Evolutionary conservation across 2,888 invertebrate species (phyloP), one percentile per base, ranked within the genome.

Genomic region (Xestia sexstrigata): DNA sequence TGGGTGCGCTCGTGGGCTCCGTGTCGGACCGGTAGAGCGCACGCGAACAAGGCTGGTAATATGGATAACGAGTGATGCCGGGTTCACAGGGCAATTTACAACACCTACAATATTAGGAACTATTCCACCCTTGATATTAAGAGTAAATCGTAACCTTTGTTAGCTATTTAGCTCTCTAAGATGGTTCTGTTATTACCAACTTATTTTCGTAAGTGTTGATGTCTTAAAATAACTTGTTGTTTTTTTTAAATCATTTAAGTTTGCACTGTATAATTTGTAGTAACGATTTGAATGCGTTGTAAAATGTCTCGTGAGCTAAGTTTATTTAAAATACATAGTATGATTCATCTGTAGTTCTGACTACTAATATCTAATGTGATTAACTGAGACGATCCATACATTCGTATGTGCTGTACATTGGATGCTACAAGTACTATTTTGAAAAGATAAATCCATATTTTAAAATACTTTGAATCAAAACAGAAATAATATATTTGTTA

Each of bases 11-110:
- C 66, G 87, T 92, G 73, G 92, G 91, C 13, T 92, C 94, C 47
- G 89, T 93, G 67, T 90, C 95, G 2, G 96, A 96, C 84, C 95
- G 96, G 80, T 95, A 92, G 88, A 26, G 87, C 68, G 58, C 68
- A 15, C 17, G 74, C 70, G 67, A 70, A 81, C 79, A 82, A 88
- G 83, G 80, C 84, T 85, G 84, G 81, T 74, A 20, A 79, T 69
- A 83, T 63, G 88, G 89, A 82, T 66, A 78, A 70, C 52, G 83
- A 85, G 76, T 70, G 75, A 77, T 69, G 80, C 76, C 67, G 67
- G 45, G 67, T 70, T 81, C 81, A 82, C 81, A 70, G 67, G 84
- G 47, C 85, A 83, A 39, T 82, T 88, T 83, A 88, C 89, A 89
- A 88, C 87, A 70, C 69, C 55, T 75, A 62, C 68, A 74, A 78